Evolutionary conservation across 2,797 vertebrate species (phyloP).

Genomic region (Basileuterus tristriatus): DNA sequence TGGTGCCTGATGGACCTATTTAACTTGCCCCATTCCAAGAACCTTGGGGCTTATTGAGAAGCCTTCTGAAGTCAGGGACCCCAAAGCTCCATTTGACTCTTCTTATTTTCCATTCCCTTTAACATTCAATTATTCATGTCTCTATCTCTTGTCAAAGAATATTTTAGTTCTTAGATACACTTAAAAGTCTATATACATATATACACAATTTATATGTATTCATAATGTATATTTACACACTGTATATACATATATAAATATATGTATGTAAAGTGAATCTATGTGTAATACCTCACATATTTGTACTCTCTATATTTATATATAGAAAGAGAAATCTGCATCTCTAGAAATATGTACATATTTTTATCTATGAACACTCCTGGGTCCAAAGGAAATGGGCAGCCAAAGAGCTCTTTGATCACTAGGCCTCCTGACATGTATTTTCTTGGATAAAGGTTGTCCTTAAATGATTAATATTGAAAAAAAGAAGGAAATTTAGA

Average conservation of each 20-base stretch:
- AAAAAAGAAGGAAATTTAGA: neutral
- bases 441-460: neutral
- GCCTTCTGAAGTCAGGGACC: neutral
- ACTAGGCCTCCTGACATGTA: fast-evolving
- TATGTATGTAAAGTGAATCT: neutral
- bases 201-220: neutral
- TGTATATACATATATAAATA: neutral
- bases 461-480: neutral
- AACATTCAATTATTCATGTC: neutral
- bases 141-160: neutral
- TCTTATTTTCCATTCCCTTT: neutral
- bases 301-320: neutral
- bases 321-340: neutral
- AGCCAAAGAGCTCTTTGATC: neutral
- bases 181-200: neutral
- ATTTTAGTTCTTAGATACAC: neutral
- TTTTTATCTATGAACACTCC: neutral
- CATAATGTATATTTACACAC: neutral
- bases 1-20: neutral
- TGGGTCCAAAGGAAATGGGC: neutral
- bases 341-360: neutral
- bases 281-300: neutral
- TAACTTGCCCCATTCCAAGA: neutral
- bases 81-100: neutral
- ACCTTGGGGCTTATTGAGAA: neutral